phyloP scores from a whole-genome alignment of 2,888 invertebrate species.

The Torymus texanus region DNA sequence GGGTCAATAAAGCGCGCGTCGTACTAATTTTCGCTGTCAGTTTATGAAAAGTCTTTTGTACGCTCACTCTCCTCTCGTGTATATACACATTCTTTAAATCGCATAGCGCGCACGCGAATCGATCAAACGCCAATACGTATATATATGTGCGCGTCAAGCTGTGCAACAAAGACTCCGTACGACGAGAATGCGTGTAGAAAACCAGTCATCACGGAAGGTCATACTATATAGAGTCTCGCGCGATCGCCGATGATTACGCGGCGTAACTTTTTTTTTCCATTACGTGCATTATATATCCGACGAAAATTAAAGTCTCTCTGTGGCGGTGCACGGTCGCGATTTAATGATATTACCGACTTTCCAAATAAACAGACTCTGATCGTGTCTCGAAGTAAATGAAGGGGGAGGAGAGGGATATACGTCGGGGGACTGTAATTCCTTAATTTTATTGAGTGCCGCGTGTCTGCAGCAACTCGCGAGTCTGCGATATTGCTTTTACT shows the following conservation, averaged over 20 bases:
- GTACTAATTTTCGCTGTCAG: too few relatives aligned
- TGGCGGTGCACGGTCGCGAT: not conserved
- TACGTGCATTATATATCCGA: not conserved
- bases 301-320: constrained; percentile 17
- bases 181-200: not conserved
- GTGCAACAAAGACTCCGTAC: constrained; percentile 22
- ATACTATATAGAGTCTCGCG: too few relatives aligned
- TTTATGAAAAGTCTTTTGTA: too few relatives aligned
- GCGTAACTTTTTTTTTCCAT: constrained; percentile 20
- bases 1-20: too few relatives aligned
- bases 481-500: constrained; percentile 18
- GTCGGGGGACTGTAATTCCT: not conserved
- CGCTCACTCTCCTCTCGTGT: too few relatives aligned
- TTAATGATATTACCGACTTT: constrained; percentile 41
- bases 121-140: not conserved
- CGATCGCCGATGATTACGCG: constrained; percentile 19
- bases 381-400: not conserved
- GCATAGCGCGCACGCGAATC: not conserved
- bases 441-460: constrained; percentile 25
- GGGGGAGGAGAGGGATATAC: not conserved
- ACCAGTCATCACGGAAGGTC: constrained; percentile 47
- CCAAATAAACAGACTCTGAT: constrained; percentile 30
- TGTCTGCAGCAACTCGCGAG: not conserved
- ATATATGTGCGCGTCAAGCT: constrained; percentile 7
- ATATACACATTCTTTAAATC: not conserved